These are phyloP conservation scores for Petrocephalus microphthalmus DNA, from an alignment of 2,113 vertebrate genomes.

Conservation along the genomic window DNA sequence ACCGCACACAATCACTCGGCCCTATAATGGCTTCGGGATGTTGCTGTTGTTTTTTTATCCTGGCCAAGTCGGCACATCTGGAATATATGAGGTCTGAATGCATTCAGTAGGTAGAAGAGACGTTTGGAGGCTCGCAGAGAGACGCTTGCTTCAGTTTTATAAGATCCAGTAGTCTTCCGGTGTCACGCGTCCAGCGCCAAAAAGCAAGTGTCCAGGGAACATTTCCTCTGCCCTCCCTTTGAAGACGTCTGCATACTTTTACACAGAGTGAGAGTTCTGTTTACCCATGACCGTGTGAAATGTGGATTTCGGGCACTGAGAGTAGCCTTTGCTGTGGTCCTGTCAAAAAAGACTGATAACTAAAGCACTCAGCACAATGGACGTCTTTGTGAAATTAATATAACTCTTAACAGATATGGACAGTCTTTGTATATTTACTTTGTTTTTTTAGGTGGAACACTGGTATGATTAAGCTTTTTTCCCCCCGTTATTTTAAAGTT, in stretches of 20 bases:
- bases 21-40: conserved; percentile 51
- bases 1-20: conserved; percentile 38
- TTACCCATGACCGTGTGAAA: not conserved
- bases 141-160: conserved; percentile 53
- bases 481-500: conserved; percentile 21
- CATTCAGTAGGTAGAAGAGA: conserved; percentile 68
- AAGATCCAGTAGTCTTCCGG: conserved; percentile 54
- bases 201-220: conserved; percentile 38
- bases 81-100: conserved; percentile 70
- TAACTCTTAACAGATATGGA: not conserved
- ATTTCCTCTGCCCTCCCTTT: conserved; percentile 41
- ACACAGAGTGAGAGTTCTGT: not conserved
- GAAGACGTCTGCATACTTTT: not conserved
- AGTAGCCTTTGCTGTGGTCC: not conserved
- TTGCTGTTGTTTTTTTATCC: conserved; percentile 41
- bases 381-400: not conserved
- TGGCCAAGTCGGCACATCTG: conserved; percentile 68
- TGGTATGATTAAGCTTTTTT: conserved; percentile 39
- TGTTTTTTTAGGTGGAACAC: not conserved
- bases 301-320: not conserved
- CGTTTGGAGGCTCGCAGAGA: conserved; percentile 64
- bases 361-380: not conserved
- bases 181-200: conserved; percentile 40
- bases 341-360: not conserved
- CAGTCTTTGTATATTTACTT: not conserved